These are phyloP conservation scores for Turritopsis rubra DNA, from an alignment of 30 jellyfish, hydroid and myxozoan species.

Conservation along the genomic window DNA sequence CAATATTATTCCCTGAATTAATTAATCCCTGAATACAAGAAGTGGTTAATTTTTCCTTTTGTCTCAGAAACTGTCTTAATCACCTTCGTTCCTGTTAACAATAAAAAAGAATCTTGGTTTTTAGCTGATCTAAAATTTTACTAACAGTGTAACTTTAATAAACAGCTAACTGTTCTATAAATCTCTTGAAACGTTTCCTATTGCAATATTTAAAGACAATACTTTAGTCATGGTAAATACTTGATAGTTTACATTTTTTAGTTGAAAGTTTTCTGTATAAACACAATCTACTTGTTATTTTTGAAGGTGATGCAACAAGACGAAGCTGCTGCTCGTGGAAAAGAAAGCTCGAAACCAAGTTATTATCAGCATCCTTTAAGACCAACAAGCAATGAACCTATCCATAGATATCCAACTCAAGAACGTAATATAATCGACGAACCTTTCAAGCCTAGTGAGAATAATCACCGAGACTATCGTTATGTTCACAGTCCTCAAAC, in stretches of 20 bases:
- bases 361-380: conserved; percentile 5
- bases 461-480: conserved; percentile 1
- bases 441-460: conserved; percentile 24
- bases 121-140: not conserved
- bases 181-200: not conserved
- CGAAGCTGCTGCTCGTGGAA: conserved; percentile 19
- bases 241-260: not conserved
- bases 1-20: not conserved
- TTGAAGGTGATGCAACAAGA: conserved; percentile 37
- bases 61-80: not conserved
- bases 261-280: not conserved
- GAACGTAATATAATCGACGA: conserved; percentile 24
- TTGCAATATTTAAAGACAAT: not conserved
- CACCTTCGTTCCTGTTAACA: not conserved
- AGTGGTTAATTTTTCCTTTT: not conserved
- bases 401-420: conserved; percentile 13
- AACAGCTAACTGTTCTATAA: too few relatives aligned
- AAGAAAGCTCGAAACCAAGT: not conserved
- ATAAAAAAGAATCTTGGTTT: not conserved
- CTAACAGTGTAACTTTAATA: not conserved
- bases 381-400: not conserved
- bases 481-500: not conserved
- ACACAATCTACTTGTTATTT: not conserved
- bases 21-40: not conserved
- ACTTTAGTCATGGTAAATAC: not conserved